These are phyloP conservation scores for Pterocles orientalis DNA, from an alignment of 2,113 vertebrate genomes.

Conservation along the genomic window DNA sequence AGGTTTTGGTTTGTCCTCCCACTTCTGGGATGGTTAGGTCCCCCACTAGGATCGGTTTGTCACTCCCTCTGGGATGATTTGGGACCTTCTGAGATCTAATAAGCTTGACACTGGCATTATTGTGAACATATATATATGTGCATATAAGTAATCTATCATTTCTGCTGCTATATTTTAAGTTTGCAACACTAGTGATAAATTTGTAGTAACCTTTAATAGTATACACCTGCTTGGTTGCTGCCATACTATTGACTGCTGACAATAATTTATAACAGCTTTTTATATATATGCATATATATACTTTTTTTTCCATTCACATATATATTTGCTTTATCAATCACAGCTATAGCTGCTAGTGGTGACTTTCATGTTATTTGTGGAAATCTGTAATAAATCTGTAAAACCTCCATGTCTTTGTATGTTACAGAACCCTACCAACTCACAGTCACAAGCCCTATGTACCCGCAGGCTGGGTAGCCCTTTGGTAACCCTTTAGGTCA, in stretches of 20 bases:
- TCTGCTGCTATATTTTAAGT: neutral
- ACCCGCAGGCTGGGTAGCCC: neutral
- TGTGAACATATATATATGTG: neutral
- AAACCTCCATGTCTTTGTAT: rapidly evolving
- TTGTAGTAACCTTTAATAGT: neutral
- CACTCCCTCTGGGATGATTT: neutral
- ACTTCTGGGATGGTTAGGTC: neutral
- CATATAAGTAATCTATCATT: neutral
- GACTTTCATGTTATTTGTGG: neutral
- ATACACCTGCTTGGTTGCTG: neutral
- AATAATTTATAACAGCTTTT: neutral
- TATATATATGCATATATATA: neutral
- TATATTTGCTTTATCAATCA: neutral
- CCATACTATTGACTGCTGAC: neutral
- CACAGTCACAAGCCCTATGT: neutral
- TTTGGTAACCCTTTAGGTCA: neutral
- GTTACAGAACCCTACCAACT: neutral
- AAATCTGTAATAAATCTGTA: neutral
- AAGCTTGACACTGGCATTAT: neutral
- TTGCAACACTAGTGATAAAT: neutral
- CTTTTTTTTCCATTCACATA: neutral
- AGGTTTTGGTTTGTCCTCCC: neutral
- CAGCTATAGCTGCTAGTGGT: neutral
- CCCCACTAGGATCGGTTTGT: neutral
- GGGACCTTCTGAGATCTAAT: neutral